Conservation (phyloP, 2,113 vertebrate species). For the Cottus gobio region DNA sequence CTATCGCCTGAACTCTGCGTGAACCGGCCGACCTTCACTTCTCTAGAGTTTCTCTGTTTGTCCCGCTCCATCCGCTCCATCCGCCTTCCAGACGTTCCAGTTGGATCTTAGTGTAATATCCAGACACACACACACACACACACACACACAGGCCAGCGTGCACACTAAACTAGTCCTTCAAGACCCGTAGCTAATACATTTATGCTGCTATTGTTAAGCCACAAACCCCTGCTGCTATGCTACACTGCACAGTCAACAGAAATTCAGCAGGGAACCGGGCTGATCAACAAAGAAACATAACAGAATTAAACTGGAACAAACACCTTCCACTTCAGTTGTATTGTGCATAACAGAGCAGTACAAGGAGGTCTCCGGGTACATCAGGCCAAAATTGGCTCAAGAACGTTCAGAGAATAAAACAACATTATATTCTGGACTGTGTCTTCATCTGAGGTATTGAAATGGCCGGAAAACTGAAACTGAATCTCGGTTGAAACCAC, state of each 20-base stretch:
- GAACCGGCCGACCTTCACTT: constrained; percentile 29
- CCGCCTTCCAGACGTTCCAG: constrained; percentile 87
- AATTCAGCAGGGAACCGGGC: constrained; percentile 16
- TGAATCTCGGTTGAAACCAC: too few relatives aligned
- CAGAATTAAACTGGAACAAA: neutral
- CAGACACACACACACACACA: constrained; percentile 48
- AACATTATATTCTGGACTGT: neutral
- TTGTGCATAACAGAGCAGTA: neutral
- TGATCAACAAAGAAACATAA: constrained; percentile 16
- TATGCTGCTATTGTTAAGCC: constrained; percentile 21
- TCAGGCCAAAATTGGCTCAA: neutral
- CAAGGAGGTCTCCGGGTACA: neutral
- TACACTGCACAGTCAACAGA: constrained; percentile 18
- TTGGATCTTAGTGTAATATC: constrained; percentile 85
- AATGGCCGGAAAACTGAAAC: neutral
- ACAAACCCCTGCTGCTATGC: neutral
- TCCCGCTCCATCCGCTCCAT: constrained; percentile 79
- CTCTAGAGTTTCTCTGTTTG: neutral
- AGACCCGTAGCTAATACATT: constrained; percentile 16
- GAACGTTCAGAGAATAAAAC: neutral
- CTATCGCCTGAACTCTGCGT: neutral
- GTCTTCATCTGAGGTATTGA: neutral
- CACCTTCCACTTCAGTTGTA: neutral
- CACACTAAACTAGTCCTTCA: constrained; percentile 2
- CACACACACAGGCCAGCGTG: constrained; percentile 19